Base-by-base conservation (phyloP, 1,140 invertebrate genomes). In the Phthorimaea operculella region DNA sequence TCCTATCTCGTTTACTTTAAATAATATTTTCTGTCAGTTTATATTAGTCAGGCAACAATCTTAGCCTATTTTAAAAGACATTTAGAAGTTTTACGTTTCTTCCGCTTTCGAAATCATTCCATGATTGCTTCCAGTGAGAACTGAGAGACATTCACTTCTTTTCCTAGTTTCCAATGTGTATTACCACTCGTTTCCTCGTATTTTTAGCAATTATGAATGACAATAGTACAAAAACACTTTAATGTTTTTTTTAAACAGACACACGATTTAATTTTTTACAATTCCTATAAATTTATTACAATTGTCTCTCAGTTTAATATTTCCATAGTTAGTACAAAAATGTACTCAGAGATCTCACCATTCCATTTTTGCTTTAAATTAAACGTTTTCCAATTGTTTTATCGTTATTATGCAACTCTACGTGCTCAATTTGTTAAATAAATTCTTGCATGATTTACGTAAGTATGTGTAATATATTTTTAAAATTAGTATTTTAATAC, bases 271-370 rank as follows among this genome's bases (percentile, higher is more conserved):
- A n/a, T n/a, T n/a, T n/a, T n/a, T n/a, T n/a, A n/a, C n/a, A n/a
- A n/a, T n/a, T n/a, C n/a, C n/a, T 28, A 28, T 4, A 28, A 28
- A 2, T 2, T 28, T 28, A 4, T 28, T 6, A 28, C 21, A 28
- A 28, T n/a, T 28, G n/a, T 39, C 36, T 47, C 45, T 47, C 45
- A 16, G 51, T 14, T 51, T 9, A 51, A n/a, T 9, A 50, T 58
- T 54, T 47, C 17, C 10, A 39, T 39, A 39, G 21, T 6, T 28
- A 53, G 45, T 50, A 54, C 33, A 34, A 14, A 14, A 28, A n/a
- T 33, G 57, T 62, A 49, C 51, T 17, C 18, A 64, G 70, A 76
- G 79, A 82, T 82, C 79, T 82, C 79, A 82, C 73, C 79, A 83
- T 83, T 80, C 79, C 79, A 79, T 71, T 55, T 59, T 42, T 70